phyloP scores from a whole-genome alignment of 2,888 invertebrate species.

The Gryllus longicercus region DNA sequence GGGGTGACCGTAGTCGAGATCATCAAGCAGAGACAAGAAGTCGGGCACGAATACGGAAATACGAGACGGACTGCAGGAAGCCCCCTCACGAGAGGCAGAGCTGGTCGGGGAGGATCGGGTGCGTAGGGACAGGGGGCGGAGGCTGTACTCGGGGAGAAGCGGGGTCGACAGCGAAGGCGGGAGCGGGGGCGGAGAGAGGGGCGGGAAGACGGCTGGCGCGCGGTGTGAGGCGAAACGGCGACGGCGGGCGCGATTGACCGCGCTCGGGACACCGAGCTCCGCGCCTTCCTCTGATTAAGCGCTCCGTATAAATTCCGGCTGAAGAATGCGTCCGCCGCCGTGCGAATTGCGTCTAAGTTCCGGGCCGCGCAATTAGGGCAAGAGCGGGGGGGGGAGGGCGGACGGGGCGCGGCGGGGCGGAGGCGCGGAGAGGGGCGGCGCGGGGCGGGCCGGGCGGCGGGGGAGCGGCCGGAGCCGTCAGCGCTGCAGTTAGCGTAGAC shows the following conservation, averaged over 20 bases:
- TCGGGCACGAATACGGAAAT: too few species aligned
- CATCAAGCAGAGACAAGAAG: too few species aligned
- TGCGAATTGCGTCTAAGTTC: conserved; percentile 17
- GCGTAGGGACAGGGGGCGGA: not conserved
- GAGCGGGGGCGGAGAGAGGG: not conserved
- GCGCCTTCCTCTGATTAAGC: conserved; percentile 11
- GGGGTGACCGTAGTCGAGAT: too few species aligned
- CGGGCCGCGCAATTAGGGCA: not conserved
- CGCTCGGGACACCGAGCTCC: not conserved
- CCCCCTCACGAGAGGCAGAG: too few species aligned
- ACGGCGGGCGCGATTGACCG: not conserved
- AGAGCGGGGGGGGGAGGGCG: not conserved
- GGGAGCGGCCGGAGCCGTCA: not conserved
- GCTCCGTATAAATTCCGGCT: conserved; percentile 11
- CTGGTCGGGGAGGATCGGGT: too few species aligned
- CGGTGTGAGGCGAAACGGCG: not conserved
- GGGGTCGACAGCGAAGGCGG: not conserved
- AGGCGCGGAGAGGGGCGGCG: not conserved
- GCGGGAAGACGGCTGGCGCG: not conserved
- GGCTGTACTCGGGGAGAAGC: not conserved
- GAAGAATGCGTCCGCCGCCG: not conserved
- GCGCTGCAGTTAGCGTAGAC: conserved; percentile 17
- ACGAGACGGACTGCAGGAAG: too few species aligned
- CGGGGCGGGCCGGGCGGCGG: not conserved
- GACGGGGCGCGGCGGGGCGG: not conserved